These are phyloP conservation scores for Rhogogaster chlorosoma DNA, from an alignment of 2,888 invertebrate genomes.

Conservation along the genomic window DNA sequence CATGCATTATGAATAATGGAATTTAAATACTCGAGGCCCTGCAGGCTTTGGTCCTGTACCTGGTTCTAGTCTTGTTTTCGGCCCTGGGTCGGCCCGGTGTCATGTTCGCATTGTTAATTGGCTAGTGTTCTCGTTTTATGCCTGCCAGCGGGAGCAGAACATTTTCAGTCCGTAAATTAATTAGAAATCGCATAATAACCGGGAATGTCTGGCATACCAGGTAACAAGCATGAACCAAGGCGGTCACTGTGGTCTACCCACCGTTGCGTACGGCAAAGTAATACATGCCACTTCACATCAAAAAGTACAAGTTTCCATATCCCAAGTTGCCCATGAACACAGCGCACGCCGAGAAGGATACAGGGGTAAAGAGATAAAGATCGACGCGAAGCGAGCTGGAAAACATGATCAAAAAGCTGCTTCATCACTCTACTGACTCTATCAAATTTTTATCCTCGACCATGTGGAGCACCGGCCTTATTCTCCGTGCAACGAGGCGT, in stretches of 20 bases:
- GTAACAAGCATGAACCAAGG: constrained; percentile 58
- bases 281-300: constrained; percentile 46
- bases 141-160: constrained; percentile 52
- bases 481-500: constrained; percentile 13
- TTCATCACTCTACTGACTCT: constrained; percentile 17
- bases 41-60: constrained; percentile 63
- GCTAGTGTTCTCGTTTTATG: constrained; percentile 64
- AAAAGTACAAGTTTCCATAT: constrained; percentile 20
- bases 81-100: constrained; percentile 64
- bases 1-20: constrained; percentile 76
- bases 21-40: constrained; percentile 68
- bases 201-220: constrained; percentile 63
- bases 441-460: constrained; percentile 29
- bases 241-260: constrained; percentile 59
- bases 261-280: constrained; percentile 57
- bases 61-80: constrained; percentile 57
- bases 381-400: constrained; percentile 35
- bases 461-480: neutral
- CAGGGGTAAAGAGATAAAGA: constrained; percentile 33
- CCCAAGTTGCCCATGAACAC: constrained; percentile 39
- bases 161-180: constrained; percentile 69
- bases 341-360: constrained; percentile 12
- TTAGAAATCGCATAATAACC: constrained; percentile 69
- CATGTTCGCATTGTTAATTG: constrained; percentile 74
- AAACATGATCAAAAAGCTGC: constrained; percentile 32